Percentiles rank a stretch among this genome's conserved stretches.
Conservation (phyloP, 1,140 invertebrate genomes). For the Armadillidium nasatum region DNA sequence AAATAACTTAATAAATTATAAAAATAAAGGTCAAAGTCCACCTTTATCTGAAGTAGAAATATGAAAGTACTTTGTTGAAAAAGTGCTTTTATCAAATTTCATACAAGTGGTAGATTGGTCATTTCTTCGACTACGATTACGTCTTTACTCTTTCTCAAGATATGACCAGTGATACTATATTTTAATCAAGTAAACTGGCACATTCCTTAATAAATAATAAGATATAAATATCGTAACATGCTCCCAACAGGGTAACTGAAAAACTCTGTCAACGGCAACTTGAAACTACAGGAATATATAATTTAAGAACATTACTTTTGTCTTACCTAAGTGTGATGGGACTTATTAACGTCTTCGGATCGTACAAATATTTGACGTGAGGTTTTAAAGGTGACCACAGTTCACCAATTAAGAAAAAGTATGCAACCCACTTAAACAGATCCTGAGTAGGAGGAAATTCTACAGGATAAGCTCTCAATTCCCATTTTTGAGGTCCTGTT, state of each 20-base stretch:
- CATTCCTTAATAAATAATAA: background rate
- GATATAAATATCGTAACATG: background rate
- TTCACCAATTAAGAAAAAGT: background rate
- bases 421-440: slow-evolving; percentile 1
- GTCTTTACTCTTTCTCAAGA: too few species aligned
- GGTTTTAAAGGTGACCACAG: background rate
- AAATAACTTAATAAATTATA: background rate
- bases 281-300: background rate
- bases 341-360: background rate
- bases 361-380: background rate
- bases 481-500: background rate
- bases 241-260: background rate
- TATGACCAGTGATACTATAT: background rate
- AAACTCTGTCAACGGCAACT: background rate
- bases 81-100: background rate
- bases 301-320: background rate
- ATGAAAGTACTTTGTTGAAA: background rate
- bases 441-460: background rate
- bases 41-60: background rate
- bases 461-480: background rate
- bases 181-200: background rate
- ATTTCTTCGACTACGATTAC: too few species aligned
- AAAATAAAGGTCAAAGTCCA: background rate
- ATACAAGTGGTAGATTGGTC: too few species aligned
- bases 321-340: background rate